Evolutionary conservation across 1,140 invertebrate species (phyloP), one percentile per base, ranked within the genome.

Genomic region (Cyrtorhinus lividipennis): DNA sequence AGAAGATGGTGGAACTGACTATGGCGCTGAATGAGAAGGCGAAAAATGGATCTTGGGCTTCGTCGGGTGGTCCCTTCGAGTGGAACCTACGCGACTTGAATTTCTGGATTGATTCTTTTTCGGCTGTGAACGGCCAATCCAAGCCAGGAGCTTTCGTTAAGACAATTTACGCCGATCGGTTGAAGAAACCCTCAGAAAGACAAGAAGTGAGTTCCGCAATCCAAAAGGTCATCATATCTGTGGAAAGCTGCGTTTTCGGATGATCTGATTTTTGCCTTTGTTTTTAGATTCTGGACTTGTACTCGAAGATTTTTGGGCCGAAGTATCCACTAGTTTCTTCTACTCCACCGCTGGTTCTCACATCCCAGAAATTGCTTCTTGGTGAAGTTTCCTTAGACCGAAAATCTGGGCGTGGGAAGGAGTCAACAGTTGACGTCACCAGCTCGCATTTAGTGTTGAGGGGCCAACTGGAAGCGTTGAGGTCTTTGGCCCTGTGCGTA

Each of bases 31-130:
- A 60, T 23, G 23, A 24, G 44, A 48, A 61, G 75, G 75, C 74
- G 74, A 95, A 12, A 77, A 53, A 79, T 85, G 67, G 81, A 83
- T 59, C 79, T 85, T 38, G 72, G 80, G 25, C 70, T 73, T 24
- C 93, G 86, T 80, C 89, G 71, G 92, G 93, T 3, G 81, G 85
- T 0, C 94, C 94, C 0, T 98, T 91, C 86, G 96, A 99, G 73
- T 92, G 97, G 74, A 99, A 99, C 78, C 75, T 99, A 27, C 79
- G 97, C 69, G 97, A 99, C 73, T 78, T 99, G 62, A 85, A 87
- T 44, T 82, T 95, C 67, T 98, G 94, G 93, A 93, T 89, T 72
- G 83, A 95, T 71, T 73, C 80, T 0, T 53, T 53, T 20, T 10
- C 48, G 10, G 48, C 48, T 12, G 8, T 53, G 5, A 76, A 79